Percentiles rank a stretch among this genome's conserved stretches.
These are phyloP conservation scores for Ptilorrhoa leucosticta DNA, from an alignment of 2,113 vertebrate genomes.

Conservation along the genomic window DNA sequence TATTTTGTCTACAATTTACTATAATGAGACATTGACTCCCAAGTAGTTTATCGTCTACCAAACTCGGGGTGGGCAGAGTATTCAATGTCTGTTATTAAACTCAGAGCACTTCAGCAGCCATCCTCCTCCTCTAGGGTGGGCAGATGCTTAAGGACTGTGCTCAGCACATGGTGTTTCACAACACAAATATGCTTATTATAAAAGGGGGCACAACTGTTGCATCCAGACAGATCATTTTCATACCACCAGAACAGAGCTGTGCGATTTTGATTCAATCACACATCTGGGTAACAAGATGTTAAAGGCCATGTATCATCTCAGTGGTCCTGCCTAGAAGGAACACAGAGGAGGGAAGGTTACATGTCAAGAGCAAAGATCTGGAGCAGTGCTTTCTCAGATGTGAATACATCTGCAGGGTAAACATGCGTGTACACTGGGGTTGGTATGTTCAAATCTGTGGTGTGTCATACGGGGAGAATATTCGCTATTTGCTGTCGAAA, in stretches of 20 bases:
- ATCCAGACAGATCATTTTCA: slow-evolving; percentile 39
- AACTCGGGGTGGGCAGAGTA: not conserved
- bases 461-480: slow-evolving; percentile 6
- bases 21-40: not conserved
- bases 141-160: not conserved
- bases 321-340: slow-evolving; percentile 61
- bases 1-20: not conserved
- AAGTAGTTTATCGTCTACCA: not conserved
- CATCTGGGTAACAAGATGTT: not conserved
- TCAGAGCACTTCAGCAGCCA: slow-evolving; percentile 2
- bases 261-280: not conserved
- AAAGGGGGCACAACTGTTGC: slow-evolving; percentile 28
- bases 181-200: not conserved
- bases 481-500: slow-evolving; percentile 29
- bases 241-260: not conserved
- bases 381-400: slow-evolving; percentile 50
- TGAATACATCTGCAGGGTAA: slow-evolving; percentile 32
- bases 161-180: not conserved
- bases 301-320: slow-evolving; percentile 32
- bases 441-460: slow-evolving; percentile 23
- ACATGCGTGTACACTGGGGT: not conserved
- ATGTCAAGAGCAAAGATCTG: slow-evolving; percentile 35
- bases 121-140: not conserved
- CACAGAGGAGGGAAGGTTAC: slow-evolving; percentile 45
- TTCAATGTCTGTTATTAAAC: not conserved